A percentile compares a stretch with the other conserved stretches of the same genome.
Evolutionary conservation across 2,113 vertebrate species (phyloP).

Genomic region (Arvicanthis niloticus): DNA sequence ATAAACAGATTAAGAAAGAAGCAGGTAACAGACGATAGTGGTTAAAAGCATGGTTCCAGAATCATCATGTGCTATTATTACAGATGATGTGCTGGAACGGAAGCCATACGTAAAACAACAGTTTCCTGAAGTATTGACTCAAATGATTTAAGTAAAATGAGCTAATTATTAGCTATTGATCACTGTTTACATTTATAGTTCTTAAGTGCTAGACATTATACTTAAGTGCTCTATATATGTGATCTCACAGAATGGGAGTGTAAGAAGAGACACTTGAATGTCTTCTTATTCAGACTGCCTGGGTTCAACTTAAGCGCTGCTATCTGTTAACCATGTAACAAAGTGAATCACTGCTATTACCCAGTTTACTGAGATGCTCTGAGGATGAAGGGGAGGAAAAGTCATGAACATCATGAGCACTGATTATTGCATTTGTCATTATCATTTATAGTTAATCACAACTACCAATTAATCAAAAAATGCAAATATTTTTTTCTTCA

Average conservation of each 20-base stretch:
- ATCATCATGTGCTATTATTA: neutral
- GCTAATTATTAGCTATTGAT: neutral
- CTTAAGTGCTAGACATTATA: neutral
- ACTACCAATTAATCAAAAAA: neutral
- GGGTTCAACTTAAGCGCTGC: neutral
- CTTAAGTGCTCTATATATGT: neutral
- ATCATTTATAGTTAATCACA: neutral
- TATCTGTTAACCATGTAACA: neutral
- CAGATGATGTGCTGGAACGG: neutral
- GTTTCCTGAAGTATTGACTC: conserved; percentile 31
- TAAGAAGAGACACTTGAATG: neutral
- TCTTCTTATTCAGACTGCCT: neutral
- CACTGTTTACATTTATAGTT: neutral
- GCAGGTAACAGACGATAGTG: neutral
- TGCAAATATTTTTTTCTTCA: conserved; percentile 15
- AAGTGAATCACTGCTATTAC: neutral
- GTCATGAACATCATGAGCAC: neutral
- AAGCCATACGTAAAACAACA: neutral
- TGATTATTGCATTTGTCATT: neutral
- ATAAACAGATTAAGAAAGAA: neutral
- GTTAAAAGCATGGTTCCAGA: neutral
- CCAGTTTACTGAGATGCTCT: neutral
- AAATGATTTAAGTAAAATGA: conserved; percentile 31
- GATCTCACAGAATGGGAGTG: neutral
- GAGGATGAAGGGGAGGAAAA: conserved; percentile 22